Conservation (phyloP, 1,140 invertebrate species). For the Neodiprion fabricii region DNA sequence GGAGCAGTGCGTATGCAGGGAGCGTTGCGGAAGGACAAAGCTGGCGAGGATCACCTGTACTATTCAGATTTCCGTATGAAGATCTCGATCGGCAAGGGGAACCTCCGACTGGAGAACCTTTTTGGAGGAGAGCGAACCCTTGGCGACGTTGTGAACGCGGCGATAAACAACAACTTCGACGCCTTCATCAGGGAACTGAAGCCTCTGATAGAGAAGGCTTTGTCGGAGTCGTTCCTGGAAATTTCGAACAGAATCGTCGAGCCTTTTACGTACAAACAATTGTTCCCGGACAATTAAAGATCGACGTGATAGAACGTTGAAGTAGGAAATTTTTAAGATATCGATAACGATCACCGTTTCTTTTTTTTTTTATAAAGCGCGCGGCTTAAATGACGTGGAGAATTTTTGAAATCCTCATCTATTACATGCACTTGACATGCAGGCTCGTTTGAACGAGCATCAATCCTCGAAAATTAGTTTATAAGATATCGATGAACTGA, state of each 20-base stretch:
- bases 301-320: not conserved
- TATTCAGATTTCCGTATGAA: constrained; percentile 63
- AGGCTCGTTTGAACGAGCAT: too few relatives aligned
- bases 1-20: constrained; percentile 62
- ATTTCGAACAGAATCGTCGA: constrained; percentile 66
- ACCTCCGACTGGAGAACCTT: constrained; percentile 67
- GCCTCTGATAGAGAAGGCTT: constrained; percentile 65
- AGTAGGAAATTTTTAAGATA: too few relatives aligned
- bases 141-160: constrained; percentile 66
- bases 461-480: too few relatives aligned
- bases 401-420: too few relatives aligned
- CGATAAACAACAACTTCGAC: constrained; percentile 70
- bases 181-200: constrained; percentile 65
- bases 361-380: too few relatives aligned
- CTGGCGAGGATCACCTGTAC: constrained; percentile 63
- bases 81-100: constrained; percentile 66
- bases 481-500: too few relatives aligned
- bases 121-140: constrained; percentile 65
- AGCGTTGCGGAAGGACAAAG: constrained; percentile 47
- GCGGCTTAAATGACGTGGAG: too few relatives aligned
- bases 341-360: too few relatives aligned
- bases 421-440: too few relatives aligned
- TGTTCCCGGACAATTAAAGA: constrained; percentile 60
- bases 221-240: constrained; percentile 63
- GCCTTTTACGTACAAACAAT: constrained; percentile 62